phyloP scores from a whole-genome alignment of 2,113 vertebrate genomes.

The Isurus oxyrinchus region DNA sequence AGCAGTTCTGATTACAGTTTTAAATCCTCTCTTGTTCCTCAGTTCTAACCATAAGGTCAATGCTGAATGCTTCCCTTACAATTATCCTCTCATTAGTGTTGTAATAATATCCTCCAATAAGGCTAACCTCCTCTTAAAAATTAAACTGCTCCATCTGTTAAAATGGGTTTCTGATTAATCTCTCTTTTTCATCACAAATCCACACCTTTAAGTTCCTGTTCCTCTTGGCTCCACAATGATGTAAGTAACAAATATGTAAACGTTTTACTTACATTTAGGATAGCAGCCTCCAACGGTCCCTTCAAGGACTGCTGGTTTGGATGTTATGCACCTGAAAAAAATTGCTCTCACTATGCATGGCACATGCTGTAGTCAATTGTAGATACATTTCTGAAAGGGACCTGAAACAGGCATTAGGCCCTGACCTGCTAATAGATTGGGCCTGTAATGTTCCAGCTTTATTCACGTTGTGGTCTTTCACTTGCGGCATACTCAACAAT shows the following conservation, averaged over 20 bases:
- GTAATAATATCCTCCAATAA: too few species aligned
- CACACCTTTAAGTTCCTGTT: not conserved
- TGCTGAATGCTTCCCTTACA: too few species aligned
- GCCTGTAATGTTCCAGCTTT: too few species aligned
- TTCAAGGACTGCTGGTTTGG: not conserved
- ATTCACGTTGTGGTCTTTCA: too few species aligned
- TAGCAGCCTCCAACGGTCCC: not conserved
- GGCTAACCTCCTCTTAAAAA: not conserved
- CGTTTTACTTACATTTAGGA: not conserved
- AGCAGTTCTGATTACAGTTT: not conserved
- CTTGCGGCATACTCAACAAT: too few species aligned
- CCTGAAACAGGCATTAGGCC: not conserved
- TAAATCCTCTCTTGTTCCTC: not conserved
- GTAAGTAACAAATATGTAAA: not conserved
- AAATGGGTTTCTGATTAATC: not conserved
- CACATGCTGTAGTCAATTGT: not conserved
- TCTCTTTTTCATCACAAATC: not conserved
- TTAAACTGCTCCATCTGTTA: not conserved
- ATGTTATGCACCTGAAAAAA: not conserved
- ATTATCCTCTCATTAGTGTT: too few species aligned
- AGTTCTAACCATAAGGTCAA: not conserved
- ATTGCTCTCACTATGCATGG: not conserved
- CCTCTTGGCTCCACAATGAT: not conserved
- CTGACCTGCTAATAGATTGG: too few species aligned
- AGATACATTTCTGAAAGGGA: not conserved